Percentiles rank a stretch among this genome's conserved stretches.
These are phyloP conservation scores for Musca vetustissima DNA, from an alignment of 1,140 invertebrate species.

Conservation along the genomic window DNA sequence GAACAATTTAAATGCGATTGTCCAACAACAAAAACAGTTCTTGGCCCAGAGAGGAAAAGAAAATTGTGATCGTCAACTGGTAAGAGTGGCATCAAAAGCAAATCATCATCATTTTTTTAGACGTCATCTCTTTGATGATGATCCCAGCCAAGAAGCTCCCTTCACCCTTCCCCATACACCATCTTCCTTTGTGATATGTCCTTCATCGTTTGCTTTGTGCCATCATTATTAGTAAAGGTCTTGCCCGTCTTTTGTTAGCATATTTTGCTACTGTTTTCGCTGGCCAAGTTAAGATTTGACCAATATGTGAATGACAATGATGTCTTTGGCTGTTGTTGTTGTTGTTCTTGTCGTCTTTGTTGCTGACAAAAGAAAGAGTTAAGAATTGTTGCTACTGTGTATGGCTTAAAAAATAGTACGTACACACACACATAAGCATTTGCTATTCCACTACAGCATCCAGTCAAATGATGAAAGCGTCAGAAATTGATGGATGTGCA, in stretches of 20 bases:
- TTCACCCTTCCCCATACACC: background rate
- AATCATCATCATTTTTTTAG: conserved; percentile 14
- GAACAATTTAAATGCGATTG: conserved; percentile 21
- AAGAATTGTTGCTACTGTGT: conserved; percentile 22
- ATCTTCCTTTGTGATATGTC: background rate
- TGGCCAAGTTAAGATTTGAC: background rate
- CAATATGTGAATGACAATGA: conserved; percentile 22
- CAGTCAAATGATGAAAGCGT: conserved; percentile 49
- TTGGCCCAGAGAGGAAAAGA: too few species aligned
- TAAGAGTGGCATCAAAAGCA: background rate
- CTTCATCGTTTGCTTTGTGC: too few species aligned
- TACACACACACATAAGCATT: background rate
- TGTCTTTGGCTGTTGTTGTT: conserved; percentile 1
- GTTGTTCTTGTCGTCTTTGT: background rate
- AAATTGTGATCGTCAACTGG: too few species aligned
- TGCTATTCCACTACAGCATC: too few species aligned
- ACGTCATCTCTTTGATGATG: conserved; percentile 5
- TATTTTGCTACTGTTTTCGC: background rate
- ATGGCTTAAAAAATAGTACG: background rate
- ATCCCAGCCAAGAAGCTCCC: background rate
- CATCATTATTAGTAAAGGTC: too few species aligned
- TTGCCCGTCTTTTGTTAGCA: too few species aligned
- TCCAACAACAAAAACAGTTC: background rate
- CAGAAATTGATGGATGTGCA: conserved; percentile 55
- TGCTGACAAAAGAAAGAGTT: conserved; percentile 31